Percentiles rank a stretch among this genome's conserved stretches.
These are phyloP conservation scores for Chouioia cunea DNA, from an alignment of 2,888 invertebrate species.

Conservation along the genomic window DNA sequence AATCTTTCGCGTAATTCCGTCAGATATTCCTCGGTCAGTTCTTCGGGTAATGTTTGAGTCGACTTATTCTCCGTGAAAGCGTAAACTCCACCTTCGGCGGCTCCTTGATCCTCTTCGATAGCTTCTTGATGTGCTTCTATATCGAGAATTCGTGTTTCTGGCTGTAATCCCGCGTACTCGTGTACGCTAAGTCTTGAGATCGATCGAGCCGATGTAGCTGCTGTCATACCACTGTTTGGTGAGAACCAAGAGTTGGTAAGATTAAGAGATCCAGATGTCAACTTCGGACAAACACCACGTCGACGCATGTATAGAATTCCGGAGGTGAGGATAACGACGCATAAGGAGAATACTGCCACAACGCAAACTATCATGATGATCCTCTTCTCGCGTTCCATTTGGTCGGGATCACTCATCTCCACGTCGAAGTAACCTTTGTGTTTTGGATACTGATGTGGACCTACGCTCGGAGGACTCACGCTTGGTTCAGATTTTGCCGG, in stretches of 20 bases:
- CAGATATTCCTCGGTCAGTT: conserved; percentile 80
- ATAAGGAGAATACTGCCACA: conserved; percentile 58
- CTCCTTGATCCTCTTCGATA: conserved; percentile 59
- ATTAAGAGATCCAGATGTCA: conserved; percentile 61
- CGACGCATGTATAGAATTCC: conserved; percentile 63
- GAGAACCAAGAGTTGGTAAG: conserved; percentile 61
- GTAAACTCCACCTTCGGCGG: conserved; percentile 62
- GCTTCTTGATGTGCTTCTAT: conserved; percentile 63
- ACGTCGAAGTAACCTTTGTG: conserved; percentile 65
- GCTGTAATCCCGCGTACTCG: conserved; percentile 75
- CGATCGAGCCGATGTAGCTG: conserved; percentile 73
- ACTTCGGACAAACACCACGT: conserved; percentile 64
- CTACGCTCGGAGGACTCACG: conserved; percentile 64
- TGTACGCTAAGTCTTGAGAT: conserved; percentile 74
- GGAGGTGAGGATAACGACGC: conserved; percentile 61
- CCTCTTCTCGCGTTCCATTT: conserved; percentile 62
- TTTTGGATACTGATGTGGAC: conserved; percentile 64
- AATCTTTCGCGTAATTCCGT: conserved; percentile 77
- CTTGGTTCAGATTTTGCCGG: conserved; percentile 64
- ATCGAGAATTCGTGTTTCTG: conserved; percentile 72
- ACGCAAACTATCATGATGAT: conserved; percentile 64
- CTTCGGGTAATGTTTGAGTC: conserved; percentile 81
- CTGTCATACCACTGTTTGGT: conserved; percentile 63
- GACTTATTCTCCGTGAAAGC: conserved; percentile 73
- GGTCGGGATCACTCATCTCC: conserved; percentile 65